Percentiles rank a stretch among this genome's conserved stretches.
phyloP scores from a whole-genome alignment of 2,888 invertebrate genomes.

The Ormyrus rosae region DNA sequence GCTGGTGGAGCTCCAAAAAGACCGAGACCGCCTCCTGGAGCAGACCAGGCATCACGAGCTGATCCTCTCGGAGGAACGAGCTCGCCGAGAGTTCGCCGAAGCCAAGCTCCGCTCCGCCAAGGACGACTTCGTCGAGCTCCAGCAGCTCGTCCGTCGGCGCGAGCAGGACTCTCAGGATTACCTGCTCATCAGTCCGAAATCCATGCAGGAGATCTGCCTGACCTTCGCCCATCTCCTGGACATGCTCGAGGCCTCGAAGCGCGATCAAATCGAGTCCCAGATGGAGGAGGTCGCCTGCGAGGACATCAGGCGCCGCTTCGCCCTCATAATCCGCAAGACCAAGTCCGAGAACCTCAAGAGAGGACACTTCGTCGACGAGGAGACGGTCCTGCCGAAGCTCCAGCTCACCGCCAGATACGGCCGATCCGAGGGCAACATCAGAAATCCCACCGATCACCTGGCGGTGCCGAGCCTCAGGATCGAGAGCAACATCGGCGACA shows the following conservation, averaged over 20 bases:
- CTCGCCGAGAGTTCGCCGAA: conserved; percentile 67
- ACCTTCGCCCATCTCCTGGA: conserved; percentile 67
- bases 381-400: conserved; percentile 21
- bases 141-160: conserved; percentile 64
- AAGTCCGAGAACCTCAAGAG: conserved; percentile 69
- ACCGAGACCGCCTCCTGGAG: conserved; percentile 64
- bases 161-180: conserved; percentile 67
- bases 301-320: conserved; percentile 64
- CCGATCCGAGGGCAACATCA: conserved; percentile 47
- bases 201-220: conserved; percentile 68
- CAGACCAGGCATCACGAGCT: conserved; percentile 61
- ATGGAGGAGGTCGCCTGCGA: conserved; percentile 49
- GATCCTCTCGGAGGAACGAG: conserved; percentile 66
- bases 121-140: conserved; percentile 63
- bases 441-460: not conserved
- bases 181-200: conserved; percentile 68
- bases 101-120: conserved; percentile 64
- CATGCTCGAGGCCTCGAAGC: conserved; percentile 61
- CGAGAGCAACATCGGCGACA: conserved; percentile 19
- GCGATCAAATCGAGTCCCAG: conserved; percentile 34
- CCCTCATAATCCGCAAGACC: conserved; percentile 68
- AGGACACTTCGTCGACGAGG: conserved; percentile 53
- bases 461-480: too few relatives aligned
- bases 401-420: conserved; percentile 45
- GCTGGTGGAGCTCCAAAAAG: conserved; percentile 57